These are phyloP conservation scores for Tenebrio molitor DNA, from an alignment of 1,140 invertebrate species.

Conservation along the genomic window DNA sequence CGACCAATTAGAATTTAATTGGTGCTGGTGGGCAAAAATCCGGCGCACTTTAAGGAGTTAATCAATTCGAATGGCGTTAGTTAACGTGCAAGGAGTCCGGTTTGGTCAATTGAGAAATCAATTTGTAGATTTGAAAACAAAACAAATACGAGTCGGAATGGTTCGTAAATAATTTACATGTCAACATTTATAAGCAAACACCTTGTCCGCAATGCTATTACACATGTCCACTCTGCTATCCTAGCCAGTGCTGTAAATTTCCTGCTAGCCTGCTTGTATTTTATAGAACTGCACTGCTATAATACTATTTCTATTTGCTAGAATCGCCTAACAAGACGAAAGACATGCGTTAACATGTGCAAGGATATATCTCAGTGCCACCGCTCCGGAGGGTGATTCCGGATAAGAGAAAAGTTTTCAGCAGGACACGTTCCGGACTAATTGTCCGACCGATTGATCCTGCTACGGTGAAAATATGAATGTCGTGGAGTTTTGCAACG, in stretches of 20 bases:
- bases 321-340: constrained; percentile 44
- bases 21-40: constrained; percentile 9
- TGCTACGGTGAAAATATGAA: constrained; percentile 48
- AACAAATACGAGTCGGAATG: constrained; percentile 50
- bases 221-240: constrained; percentile 55
- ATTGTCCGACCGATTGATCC: constrained; percentile 47
- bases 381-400: constrained; percentile 8
- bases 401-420: too few species aligned
- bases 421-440: constrained; percentile 34
- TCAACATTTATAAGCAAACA: constrained; percentile 58
- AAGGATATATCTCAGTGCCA: constrained; percentile 31
- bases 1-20: constrained; percentile 49
- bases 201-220: constrained; percentile 56
- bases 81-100: constrained; percentile 42
- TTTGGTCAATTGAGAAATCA: constrained; percentile 55
- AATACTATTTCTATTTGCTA: constrained; percentile 46
- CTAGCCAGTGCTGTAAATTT: constrained; percentile 54
- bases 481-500: constrained; percentile 47
- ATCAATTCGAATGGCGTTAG: constrained; percentile 49
- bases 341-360: constrained; percentile 41
- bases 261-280: constrained; percentile 44
- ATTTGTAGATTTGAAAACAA: constrained; percentile 50
- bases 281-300: constrained; percentile 44
- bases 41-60: constrained; percentile 43
- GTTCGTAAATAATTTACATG: constrained; percentile 57